These are phyloP conservation scores for Penaeus monodon DNA, from an alignment of 2,888 invertebrate genomes.

Conservation along the genomic window DNA sequence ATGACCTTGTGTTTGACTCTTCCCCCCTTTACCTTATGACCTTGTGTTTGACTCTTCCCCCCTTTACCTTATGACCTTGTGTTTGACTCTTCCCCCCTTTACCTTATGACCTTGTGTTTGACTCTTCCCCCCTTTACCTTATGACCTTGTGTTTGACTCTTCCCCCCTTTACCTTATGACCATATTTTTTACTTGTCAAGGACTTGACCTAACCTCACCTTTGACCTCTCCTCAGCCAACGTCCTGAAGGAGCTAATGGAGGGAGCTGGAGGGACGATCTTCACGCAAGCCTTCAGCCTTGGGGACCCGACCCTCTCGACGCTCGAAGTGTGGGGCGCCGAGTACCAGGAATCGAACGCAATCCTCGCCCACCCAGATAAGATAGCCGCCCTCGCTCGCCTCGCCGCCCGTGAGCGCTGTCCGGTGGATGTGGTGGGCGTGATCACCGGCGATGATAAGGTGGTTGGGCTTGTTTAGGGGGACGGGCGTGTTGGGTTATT, in stretches of 20 bases:
- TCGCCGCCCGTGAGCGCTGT: slow-evolving; percentile 90
- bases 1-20: too few relatives aligned
- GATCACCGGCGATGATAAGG: slow-evolving; percentile 87
- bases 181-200: too few relatives aligned
- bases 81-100: too few relatives aligned
- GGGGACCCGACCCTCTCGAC: slow-evolving; percentile 95
- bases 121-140: neutral
- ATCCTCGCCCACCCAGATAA: slow-evolving; percentile 82
- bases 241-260: slow-evolving; percentile 97
- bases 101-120: too few relatives aligned
- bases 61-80: too few relatives aligned
- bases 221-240: slow-evolving; percentile 77
- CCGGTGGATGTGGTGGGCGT: slow-evolving; percentile 93
- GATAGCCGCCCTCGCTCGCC: slow-evolving; percentile 76
- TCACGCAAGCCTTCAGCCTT: slow-evolving; percentile 85
- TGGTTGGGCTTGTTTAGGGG: slow-evolving; percentile 67
- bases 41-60: too few relatives aligned
- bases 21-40: too few relatives aligned
- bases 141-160: too few relatives aligned
- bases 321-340: slow-evolving; percentile 95
- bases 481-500: too few relatives aligned
- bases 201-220: neutral
- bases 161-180: too few relatives aligned
- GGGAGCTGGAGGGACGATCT: slow-evolving; percentile 92
- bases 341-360: slow-evolving; percentile 79